Conservation (phyloP, 2,888 invertebrate species). For the Pammene fasciana region DNA sequence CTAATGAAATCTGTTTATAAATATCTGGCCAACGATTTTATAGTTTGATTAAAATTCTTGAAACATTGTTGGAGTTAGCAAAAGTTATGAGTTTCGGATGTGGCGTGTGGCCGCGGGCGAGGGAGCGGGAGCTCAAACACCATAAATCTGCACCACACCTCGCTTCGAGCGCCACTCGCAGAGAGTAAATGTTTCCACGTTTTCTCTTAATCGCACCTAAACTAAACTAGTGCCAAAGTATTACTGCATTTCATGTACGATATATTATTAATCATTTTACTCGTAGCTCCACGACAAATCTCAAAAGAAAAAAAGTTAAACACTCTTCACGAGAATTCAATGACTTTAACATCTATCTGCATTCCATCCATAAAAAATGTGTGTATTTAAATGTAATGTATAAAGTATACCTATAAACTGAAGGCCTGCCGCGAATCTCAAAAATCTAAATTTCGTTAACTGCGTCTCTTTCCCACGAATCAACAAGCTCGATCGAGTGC, state of each 20-base stretch:
- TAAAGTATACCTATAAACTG: too few species aligned
- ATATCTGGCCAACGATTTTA: slow-evolving; percentile 3
- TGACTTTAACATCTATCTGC: too few species aligned
- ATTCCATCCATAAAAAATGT: too few species aligned
- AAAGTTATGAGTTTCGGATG: slow-evolving; percentile 55
- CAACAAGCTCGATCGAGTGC: too few species aligned
- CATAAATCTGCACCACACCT: slow-evolving; percentile 62
- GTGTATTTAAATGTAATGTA: too few species aligned
- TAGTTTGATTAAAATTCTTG: slow-evolving; percentile 46
- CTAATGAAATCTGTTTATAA: slow-evolving; percentile 19
- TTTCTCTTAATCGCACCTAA: slow-evolving; percentile 15
- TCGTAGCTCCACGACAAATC: neutral
- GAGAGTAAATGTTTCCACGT: slow-evolving; percentile 33
- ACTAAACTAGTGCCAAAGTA: slow-evolving; percentile 1
- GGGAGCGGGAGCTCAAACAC: slow-evolving; percentile 52
- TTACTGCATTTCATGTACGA: neutral
- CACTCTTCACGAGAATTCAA: too few species aligned
- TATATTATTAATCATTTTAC: neutral
- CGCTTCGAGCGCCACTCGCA: slow-evolving; percentile 44
- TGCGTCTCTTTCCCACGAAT: too few species aligned
- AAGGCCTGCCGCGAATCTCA: too few species aligned
- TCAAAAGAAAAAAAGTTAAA: too few species aligned
- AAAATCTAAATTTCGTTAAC: too few species aligned
- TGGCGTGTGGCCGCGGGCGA: slow-evolving; percentile 52
- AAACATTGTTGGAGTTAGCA: slow-evolving; percentile 29